A percentile compares a stretch with the other conserved stretches of the same genome.
Conservation (phyloP, 2,797 vertebrate species). For the Catharus ustulatus region DNA sequence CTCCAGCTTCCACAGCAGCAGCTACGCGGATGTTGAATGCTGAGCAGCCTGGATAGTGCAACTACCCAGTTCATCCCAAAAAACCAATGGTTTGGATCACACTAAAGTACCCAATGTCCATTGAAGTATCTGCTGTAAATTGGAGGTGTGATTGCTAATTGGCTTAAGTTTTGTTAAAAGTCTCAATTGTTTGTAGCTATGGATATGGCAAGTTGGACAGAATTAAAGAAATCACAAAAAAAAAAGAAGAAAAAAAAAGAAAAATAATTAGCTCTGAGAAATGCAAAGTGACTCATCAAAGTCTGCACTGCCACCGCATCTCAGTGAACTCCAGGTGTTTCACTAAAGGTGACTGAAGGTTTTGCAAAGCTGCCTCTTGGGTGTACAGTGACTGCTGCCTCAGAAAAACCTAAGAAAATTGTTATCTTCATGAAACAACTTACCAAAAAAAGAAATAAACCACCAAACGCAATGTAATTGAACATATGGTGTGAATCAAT, state of each 20-base stretch:
- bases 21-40: accelerated
- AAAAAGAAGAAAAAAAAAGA: no score
- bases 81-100: background rate
- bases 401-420: background rate
- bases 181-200: background rate
- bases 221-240: background rate
- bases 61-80: background rate
- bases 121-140: background rate
- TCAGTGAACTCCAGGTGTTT: background rate
- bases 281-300: background rate
- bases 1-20: background rate
- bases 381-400: background rate
- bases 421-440: background rate
- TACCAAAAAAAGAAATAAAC: background rate
- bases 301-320: background rate
- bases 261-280: background rate
- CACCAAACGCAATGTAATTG: background rate
- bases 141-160: background rate
- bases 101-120: background rate
- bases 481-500: background rate
- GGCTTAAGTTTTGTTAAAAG: background rate
- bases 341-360: background rate
- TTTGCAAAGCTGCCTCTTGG: background rate
- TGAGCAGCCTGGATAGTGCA: background rate
- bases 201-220: background rate